Evolutionary conservation across 2,113 vertebrate genomes (phyloP).

Genomic region (Proterorhinus semilunaris): DNA sequence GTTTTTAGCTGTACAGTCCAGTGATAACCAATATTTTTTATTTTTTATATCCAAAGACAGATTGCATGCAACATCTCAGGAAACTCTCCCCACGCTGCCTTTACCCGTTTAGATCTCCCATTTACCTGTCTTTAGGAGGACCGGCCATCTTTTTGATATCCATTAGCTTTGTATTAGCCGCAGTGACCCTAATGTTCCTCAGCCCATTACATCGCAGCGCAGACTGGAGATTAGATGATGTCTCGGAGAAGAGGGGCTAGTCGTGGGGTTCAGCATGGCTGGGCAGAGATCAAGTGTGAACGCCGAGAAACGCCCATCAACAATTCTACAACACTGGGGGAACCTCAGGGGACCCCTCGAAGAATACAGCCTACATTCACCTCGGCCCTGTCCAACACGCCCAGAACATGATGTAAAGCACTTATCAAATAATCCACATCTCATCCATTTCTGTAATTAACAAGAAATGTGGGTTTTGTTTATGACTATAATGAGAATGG

Average conservation of each 20-base stretch:
- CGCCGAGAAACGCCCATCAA: constrained; percentile 69
- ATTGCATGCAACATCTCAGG: constrained; percentile 23
- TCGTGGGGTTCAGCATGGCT: constrained; percentile 76
- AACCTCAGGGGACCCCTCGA: constrained; percentile 53
- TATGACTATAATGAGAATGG: too few species aligned
- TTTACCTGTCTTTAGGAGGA: constrained; percentile 58
- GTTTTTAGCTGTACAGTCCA: too few species aligned
- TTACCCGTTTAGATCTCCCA: constrained; percentile 54
- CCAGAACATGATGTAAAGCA: constrained; percentile 38
- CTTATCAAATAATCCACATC: constrained; percentile 23
- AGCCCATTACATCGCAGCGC: constrained; percentile 70
- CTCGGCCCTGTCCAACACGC: constrained; percentile 34
- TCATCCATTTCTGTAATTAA: constrained; percentile 2
- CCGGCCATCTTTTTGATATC: constrained; percentile 61
- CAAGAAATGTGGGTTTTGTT: neutral
- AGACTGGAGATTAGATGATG: constrained; percentile 64
- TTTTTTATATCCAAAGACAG: neutral
- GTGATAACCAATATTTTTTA: too few species aligned
- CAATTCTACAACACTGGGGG: constrained; percentile 68
- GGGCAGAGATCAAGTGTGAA: constrained; percentile 78
- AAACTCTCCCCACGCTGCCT: constrained; percentile 38
- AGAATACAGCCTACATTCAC: constrained; percentile 68
- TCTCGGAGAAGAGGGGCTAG: constrained; percentile 56
- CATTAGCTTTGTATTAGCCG: constrained; percentile 76
- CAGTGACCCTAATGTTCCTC: constrained; percentile 73